phyloP scores from a whole-genome alignment of 2,888 invertebrate species.

The Tigriopus californicus region DNA sequence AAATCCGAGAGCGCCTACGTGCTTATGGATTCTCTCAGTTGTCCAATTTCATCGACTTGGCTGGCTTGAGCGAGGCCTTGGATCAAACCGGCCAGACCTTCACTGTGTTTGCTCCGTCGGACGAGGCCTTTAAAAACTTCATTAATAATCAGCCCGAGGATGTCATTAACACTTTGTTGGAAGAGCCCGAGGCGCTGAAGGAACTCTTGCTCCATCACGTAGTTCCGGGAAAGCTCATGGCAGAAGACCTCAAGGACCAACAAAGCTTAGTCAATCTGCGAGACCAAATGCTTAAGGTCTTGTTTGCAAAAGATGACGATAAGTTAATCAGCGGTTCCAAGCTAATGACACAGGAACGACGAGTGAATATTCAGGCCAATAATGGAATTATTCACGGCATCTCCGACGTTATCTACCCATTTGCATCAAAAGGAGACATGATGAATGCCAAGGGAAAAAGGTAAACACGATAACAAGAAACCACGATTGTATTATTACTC shows the following conservation, averaged over 20 bases:
- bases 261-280: neutral
- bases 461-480: neutral
- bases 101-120: neutral
- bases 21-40: neutral
- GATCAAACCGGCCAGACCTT: neutral
- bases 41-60: neutral
- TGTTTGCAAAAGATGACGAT: neutral
- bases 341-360: neutral
- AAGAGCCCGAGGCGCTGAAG: neutral
- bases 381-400: slow-evolving; percentile 1
- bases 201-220: neutral
- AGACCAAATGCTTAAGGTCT: neutral
- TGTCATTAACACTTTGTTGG: neutral
- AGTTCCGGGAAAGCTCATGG: neutral
- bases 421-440: neutral
- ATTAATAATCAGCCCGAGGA: neutral
- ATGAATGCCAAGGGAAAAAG: neutral
- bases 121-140: neutral
- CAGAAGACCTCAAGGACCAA: neutral
- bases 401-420: neutral
- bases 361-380: neutral
- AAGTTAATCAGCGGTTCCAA: neutral
- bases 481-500: neutral
- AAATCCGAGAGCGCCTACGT: too few relatives aligned
- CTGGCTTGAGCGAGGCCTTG: neutral